A percentile compares a stretch with the other conserved stretches of the same genome.
These are phyloP conservation scores for Scaptomyza cyrtandrae DNA, from an alignment of 2,888 invertebrate species.

Conservation along the genomic window DNA sequence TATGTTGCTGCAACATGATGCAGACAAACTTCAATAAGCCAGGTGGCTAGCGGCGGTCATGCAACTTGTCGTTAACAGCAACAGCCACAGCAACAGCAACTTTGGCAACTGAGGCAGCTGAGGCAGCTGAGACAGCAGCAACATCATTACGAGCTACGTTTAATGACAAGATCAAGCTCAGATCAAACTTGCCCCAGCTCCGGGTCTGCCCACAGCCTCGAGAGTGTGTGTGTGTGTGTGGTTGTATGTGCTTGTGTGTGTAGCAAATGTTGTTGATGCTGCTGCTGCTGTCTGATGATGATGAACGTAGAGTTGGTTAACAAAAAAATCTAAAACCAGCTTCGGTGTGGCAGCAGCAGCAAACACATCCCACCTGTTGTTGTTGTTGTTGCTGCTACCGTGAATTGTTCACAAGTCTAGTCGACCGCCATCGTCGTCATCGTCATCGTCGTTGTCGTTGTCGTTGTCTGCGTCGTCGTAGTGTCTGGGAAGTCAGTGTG, in stretches of 20 bases:
- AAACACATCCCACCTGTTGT: slow-evolving; percentile 72
- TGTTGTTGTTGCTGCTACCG: slow-evolving; percentile 47
- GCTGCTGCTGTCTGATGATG: slow-evolving; percentile 58
- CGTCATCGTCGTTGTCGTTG: slow-evolving; percentile 32
- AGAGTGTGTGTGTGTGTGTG: slow-evolving; percentile 25
- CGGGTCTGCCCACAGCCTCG: slow-evolving; percentile 28
- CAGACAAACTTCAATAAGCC: slow-evolving; percentile 68
- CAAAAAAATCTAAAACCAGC: slow-evolving; percentile 69
- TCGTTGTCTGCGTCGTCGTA: slow-evolving; percentile 57
- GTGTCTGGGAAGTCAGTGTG: slow-evolving; percentile 79
- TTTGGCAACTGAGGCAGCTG: slow-evolving; percentile 1
- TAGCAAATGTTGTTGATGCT: slow-evolving; percentile 65
- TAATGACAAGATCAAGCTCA: slow-evolving; percentile 83
- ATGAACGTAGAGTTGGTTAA: slow-evolving; percentile 64
- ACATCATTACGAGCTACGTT: slow-evolving; percentile 72
- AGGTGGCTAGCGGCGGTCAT: slow-evolving; percentile 73
- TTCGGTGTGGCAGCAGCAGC: slow-evolving; percentile 66
- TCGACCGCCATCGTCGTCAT: slow-evolving; percentile 59
- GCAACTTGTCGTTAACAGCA: slow-evolving; percentile 60
- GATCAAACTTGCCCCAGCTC: slow-evolving; percentile 63
- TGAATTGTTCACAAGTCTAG: slow-evolving; percentile 69
- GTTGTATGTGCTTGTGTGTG: slow-evolving; percentile 20
- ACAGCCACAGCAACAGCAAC: slow-evolving; percentile 4
- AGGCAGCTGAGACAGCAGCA: slow-evolving; percentile 42
- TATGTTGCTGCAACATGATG: slow-evolving; percentile 66